phyloP scores from a whole-genome alignment of 2,113 vertebrate genomes.

The Rhagologus leucostigma region DNA sequence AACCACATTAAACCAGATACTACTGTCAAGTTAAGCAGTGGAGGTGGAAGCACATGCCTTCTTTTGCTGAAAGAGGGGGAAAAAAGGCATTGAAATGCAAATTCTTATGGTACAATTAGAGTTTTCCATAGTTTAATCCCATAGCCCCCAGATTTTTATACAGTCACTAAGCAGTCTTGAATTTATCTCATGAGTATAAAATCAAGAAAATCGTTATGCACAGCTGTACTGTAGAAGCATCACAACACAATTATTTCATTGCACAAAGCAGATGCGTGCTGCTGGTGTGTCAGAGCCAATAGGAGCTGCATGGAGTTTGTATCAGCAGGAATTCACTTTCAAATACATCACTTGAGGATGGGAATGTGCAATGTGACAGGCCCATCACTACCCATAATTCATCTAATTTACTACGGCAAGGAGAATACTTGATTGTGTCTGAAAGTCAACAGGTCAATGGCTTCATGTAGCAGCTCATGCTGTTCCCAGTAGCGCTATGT shows the following conservation, averaged over 20 bases:
- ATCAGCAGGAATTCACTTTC: background rate
- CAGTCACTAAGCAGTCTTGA: background rate
- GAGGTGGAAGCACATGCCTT: background rate
- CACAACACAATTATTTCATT: background rate
- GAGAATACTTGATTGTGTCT: background rate
- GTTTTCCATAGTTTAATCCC: background rate
- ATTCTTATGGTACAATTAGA: background rate
- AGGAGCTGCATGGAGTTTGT: background rate
- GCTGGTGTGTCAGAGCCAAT: background rate
- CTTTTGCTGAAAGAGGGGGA: background rate
- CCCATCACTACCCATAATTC: constrained; percentile 17
- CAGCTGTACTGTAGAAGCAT: background rate
- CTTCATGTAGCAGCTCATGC: constrained; percentile 19
- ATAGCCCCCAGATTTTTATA: background rate
- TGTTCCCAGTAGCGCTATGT: constrained; percentile 16
- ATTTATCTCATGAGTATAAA: constrained; percentile 17
- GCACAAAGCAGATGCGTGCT: constrained; percentile 15
- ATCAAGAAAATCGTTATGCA: background rate
- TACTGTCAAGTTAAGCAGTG: background rate
- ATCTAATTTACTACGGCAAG: constrained; percentile 19
- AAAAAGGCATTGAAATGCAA: background rate
- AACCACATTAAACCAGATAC: background rate
- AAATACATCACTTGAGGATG: constrained; percentile 3
- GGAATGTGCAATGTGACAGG: constrained; percentile 29
- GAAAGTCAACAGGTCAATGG: constrained; percentile 35